phyloP scores from a whole-genome alignment of 30 jellyfish, hydroid and myxozoan species.

The Morbakka virulenta region DNA sequence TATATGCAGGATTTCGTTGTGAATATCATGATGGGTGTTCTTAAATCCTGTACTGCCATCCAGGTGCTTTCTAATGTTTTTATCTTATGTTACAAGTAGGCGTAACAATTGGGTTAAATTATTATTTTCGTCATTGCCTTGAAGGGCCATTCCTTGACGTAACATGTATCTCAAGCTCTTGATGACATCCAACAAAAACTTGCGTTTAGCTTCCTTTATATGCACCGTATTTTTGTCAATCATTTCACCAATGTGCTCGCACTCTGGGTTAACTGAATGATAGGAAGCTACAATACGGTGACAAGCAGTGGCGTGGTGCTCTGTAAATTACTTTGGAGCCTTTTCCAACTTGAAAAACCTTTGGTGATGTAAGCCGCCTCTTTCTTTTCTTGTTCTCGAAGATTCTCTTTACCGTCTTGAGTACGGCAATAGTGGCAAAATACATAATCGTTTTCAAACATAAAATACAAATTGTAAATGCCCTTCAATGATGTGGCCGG shows the following conservation, averaged over 20 bases:
- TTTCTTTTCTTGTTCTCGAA: not conserved
- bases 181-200: too few species aligned
- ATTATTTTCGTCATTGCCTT: constrained; percentile 12
- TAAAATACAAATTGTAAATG: too few species aligned
- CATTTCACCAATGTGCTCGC: too few species aligned
- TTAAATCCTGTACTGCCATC: constrained; percentile 7
- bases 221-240: not conserved
- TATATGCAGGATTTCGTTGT: not conserved
- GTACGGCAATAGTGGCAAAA: too few species aligned
- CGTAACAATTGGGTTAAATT: not conserved
- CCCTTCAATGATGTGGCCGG: too few species aligned
- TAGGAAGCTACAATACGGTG: too few species aligned
- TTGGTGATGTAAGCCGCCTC: constrained; percentile 15
- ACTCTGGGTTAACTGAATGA: too few species aligned
- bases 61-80: not conserved
- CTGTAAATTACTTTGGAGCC: constrained; percentile 9
- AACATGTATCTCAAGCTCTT: too few species aligned
- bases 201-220: too few species aligned
- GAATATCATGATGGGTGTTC: too few species aligned
- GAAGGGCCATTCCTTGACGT: constrained; percentile 15
- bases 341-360: constrained; percentile 10
- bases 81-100: not conserved
- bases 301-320: constrained; percentile 13
- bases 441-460: too few species aligned
- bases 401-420: too few species aligned